These are phyloP conservation scores for Calephelis virginiensis DNA, from an alignment of 1,140 invertebrate species.

Conservation along the genomic window DNA sequence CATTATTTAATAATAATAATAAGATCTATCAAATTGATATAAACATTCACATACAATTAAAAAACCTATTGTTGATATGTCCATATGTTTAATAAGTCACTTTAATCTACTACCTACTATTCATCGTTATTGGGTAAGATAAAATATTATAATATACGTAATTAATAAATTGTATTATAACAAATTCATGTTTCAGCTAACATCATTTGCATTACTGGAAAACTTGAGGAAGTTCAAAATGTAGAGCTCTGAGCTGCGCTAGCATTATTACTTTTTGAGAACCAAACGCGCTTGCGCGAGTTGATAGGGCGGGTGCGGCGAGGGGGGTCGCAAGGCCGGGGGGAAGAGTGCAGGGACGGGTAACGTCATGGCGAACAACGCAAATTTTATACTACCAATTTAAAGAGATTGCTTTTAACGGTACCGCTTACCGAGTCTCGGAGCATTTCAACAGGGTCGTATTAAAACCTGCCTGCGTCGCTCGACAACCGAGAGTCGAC, in stretches of 20 bases:
- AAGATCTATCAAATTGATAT: no score
- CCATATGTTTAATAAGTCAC: no score
- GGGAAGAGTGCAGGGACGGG: conserved; percentile 51
- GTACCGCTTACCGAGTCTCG: conserved; percentile 19
- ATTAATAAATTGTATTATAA: no score
- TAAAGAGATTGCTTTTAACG: conserved; percentile 35
- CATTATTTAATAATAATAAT: no score
- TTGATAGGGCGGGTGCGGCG: conserved; percentile 50
- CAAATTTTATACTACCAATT: conserved; percentile 57
- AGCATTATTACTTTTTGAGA: conserved; percentile 59
- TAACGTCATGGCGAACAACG: conserved; percentile 74
- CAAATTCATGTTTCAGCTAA: background rate
- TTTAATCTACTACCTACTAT: no score
- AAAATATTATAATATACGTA: no score
- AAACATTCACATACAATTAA: no score
- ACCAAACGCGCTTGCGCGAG: conserved; percentile 70
- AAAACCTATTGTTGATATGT: no score
- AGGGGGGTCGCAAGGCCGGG: conserved; percentile 67
- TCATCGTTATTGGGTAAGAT: no score
- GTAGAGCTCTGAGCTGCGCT: conserved; percentile 32
- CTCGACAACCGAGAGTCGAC: conserved; percentile 69
- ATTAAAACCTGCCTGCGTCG: conserved; percentile 68
- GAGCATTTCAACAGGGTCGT: conserved; percentile 33
- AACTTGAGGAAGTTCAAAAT: conserved; percentile 35
- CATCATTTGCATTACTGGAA: conserved; percentile 6